Evolutionary conservation across 2,113 vertebrate genomes (phyloP), one percentile per base, ranked within the genome.

Genomic region (Chiloscyllium plagiosum): DNA sequence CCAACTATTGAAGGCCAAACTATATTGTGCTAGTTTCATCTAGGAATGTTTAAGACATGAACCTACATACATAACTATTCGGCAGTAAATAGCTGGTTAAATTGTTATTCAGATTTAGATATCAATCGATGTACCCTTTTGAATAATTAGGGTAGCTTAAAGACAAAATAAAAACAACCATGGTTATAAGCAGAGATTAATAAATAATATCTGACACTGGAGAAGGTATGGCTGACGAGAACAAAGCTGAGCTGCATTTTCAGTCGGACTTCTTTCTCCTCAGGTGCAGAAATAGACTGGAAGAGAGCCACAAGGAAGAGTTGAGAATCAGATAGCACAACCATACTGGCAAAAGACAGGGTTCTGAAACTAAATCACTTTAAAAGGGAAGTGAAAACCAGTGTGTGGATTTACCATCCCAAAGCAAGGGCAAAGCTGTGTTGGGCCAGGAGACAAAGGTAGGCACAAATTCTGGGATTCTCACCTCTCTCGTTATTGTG

Each of bases 211-310:
- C 96, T 72, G 94, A 95, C 94, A 95, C 94, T 76, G 94, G 95
- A 96, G 96, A 97, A 97, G 95, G 8, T 0, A 47, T 52, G 96
- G 96, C 96, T 96, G 97, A 96, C 96, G 95, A 96, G 96, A 97
- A 97, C 96, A 96, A 96, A 96, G 96, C 86, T 96, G 96, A 96
- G 96, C 96, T 97, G 97, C 96, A 96, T 96, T 96, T 96, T 97
- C 96, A 96, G 96, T 96, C 90, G 42, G 94, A 33, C 37, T 72
- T 33, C 47, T 47, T 42, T 56, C 96, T 97, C 96, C 96, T 97
- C 97, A 97, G 96, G 97, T 97, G 96, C 97, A 97, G 97, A 97
- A 97, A 97, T 97, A 97, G 97, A 97, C 97, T 97, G 95, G 94
- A 56, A 86, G 96, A 97, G 95, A 96, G 97, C 90, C 90, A 95